These are phyloP conservation scores for Drosophila maculinotata DNA, from an alignment of 2,888 invertebrate genomes.

Conservation along the genomic window DNA sequence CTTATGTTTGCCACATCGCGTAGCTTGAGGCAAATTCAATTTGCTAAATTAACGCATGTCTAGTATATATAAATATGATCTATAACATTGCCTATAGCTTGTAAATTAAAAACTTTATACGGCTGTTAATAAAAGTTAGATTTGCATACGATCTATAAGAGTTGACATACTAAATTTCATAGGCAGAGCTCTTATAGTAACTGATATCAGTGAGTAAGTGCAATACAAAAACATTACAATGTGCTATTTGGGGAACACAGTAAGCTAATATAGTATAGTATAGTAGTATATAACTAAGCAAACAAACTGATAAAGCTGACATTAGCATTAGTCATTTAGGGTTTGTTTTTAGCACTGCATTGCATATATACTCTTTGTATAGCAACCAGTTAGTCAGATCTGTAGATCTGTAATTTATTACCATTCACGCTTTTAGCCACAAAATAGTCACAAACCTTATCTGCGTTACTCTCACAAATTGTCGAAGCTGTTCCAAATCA, in stretches of 20 bases:
- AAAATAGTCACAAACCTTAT: neutral
- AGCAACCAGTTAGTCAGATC: conserved; percentile 40
- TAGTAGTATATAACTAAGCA: too few species aligned
- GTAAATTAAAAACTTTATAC: too few species aligned
- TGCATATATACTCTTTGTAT: neutral
- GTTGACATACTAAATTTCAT: too few species aligned
- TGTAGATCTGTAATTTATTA: conserved; percentile 17
- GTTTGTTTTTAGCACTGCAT: neutral
- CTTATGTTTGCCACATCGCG: conserved; percentile 32
- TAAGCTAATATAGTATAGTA: too few species aligned
- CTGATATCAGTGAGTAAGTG: too few species aligned
- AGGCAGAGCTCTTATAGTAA: too few species aligned
- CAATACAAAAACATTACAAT: too few species aligned
- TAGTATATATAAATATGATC: neutral
- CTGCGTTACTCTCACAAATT: neutral
- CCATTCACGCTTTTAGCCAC: conserved; percentile 2
- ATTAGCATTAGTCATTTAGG: conserved; percentile 31
- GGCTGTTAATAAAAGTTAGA: too few species aligned
- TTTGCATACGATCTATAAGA: too few species aligned
- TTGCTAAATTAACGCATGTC: conserved; percentile 45
- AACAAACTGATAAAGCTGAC: conserved; percentile 19
- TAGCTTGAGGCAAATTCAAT: conserved; percentile 50
- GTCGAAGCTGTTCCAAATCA: conserved; percentile 29
- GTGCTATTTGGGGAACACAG: too few species aligned
- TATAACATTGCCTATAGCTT: too few species aligned